A percentile compares a stretch with the other conserved stretches of the same genome.
Conservation (phyloP, 2,797 vertebrate species). For the Trichosurus vulpecula region DNA sequence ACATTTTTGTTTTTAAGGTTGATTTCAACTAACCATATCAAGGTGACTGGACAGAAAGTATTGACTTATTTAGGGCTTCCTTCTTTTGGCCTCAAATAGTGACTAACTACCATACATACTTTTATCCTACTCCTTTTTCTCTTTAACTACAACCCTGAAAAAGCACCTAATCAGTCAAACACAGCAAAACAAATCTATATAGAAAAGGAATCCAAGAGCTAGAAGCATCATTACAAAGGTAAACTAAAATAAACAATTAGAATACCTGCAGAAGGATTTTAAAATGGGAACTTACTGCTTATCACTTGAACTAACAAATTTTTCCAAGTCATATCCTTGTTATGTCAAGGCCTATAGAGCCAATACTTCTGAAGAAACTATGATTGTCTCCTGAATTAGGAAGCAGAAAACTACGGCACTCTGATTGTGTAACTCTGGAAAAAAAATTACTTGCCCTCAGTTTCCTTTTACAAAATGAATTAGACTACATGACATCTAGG, state of each 20-base stretch:
- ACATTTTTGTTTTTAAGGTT: neutral
- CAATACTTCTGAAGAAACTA: neutral
- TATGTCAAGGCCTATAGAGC: neutral
- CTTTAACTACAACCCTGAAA: neutral
- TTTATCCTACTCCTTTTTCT: neutral
- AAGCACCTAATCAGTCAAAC: neutral
- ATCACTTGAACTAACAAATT: neutral
- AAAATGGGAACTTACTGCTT: neutral
- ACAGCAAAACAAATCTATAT: neutral
- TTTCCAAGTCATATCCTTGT: neutral
- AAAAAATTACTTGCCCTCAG: neutral
- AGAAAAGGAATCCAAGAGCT: neutral
- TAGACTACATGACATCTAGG: neutral
- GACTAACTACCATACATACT: neutral
- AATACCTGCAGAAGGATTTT: neutral
- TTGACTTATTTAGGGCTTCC: neutral
- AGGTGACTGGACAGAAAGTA: neutral
- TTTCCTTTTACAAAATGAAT: neutral
- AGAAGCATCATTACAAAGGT: neutral
- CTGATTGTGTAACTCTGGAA: neutral
- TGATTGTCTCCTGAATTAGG: neutral
- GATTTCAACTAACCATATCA: neutral
- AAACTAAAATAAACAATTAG: neutral
- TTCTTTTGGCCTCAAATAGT: neutral
- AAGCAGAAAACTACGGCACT: neutral